Percentiles rank a stretch among this genome's conserved stretches.
Evolutionary conservation across 2,888 invertebrate species (phyloP).

Genomic region (Lumbricus terrestris): DNA sequence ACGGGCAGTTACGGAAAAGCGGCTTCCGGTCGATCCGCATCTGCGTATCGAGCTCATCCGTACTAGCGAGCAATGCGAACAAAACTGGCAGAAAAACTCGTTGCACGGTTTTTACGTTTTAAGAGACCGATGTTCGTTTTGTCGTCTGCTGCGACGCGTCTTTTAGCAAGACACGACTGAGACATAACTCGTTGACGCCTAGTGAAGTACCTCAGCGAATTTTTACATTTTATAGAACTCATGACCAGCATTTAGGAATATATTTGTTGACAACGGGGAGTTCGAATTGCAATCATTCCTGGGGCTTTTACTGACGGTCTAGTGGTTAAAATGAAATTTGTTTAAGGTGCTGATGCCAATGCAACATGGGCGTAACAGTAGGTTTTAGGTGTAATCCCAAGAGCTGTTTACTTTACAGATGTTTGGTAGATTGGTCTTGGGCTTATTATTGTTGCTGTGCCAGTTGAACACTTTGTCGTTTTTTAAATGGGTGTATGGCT

Average conservation of each 20-base stretch:
- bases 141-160: background rate
- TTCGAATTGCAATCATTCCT: background rate
- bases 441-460: no score
- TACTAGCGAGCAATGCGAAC: background rate
- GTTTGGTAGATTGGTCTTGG: no score
- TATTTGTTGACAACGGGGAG: background rate
- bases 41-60: background rate
- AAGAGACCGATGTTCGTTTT: background rate
- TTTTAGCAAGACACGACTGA: background rate
- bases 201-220: background rate
- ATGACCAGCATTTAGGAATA: background rate
- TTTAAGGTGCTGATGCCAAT: no score
- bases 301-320: background rate
- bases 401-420: no score
- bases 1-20: background rate
- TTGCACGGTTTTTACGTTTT: background rate
- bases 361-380: no score
- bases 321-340: background rate
- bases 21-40: background rate
- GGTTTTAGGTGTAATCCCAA: no score
- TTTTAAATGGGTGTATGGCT: background rate
- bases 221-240: background rate
- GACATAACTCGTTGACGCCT: background rate
- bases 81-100: background rate
- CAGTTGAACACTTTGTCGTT: background rate